These are phyloP conservation scores for Polypedilum pembai DNA, from an alignment of 1,140 invertebrate species.

Conservation along the genomic window DNA sequence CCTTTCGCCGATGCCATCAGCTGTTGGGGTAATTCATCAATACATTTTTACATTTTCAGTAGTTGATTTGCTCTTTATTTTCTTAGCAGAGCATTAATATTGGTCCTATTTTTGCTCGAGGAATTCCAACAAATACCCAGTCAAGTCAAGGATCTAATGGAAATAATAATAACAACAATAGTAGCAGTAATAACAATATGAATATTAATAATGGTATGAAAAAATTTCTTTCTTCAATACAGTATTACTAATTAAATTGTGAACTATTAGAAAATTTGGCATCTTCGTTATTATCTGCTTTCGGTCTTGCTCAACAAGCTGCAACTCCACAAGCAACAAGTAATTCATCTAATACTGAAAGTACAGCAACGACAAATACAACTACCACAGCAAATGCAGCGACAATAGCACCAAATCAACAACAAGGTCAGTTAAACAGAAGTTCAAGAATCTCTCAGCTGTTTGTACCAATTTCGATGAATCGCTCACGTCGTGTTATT, in stretches of 20 bases:
- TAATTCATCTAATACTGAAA: not conserved
- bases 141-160: not conserved
- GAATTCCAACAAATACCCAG: not conserved
- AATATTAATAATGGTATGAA: slow-evolving; percentile 1
- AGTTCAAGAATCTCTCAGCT: slow-evolving; percentile 19
- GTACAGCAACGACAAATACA: not conserved
- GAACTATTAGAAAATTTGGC: not conserved
- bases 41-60: no score
- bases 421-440: slow-evolving; percentile 28
- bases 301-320: not conserved
- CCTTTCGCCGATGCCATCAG: not conserved
- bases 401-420: not conserved
- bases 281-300: not conserved
- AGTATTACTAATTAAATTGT: not conserved
- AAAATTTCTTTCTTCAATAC: not conserved
- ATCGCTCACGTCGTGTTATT: slow-evolving; percentile 16
- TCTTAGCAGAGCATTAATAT: slow-evolving; percentile 6
- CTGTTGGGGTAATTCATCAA: not conserved
- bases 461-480: slow-evolving; percentile 27
- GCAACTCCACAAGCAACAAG: not conserved
- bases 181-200: not conserved
- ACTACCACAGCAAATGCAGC: not conserved
- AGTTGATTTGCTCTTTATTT: not conserved
- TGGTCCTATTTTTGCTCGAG: not conserved
- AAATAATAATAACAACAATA: slow-evolving; percentile 13